A percentile compares a stretch with the other conserved stretches of the same genome.
These are phyloP conservation scores for Cosmia pyralina DNA, from an alignment of 2,888 invertebrate species.

Conservation along the genomic window DNA sequence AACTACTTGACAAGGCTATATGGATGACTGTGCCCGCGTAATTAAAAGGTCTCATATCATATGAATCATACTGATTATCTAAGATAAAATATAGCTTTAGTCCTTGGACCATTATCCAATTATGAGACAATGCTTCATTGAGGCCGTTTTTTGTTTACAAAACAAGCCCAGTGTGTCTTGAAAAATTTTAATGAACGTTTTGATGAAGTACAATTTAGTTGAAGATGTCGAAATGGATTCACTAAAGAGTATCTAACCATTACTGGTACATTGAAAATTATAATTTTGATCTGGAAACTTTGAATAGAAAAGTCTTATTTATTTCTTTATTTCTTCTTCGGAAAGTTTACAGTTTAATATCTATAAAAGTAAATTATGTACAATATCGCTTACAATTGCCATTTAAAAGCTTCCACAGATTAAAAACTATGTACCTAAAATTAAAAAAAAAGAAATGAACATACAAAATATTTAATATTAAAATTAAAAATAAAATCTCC, in stretches of 20 bases:
- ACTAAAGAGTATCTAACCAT: neutral
- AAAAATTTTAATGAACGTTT: neutral
- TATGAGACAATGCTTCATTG: conserved; percentile 17
- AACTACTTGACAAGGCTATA: neutral
- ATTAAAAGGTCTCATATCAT: conserved; percentile 14
- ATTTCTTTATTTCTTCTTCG: no score
- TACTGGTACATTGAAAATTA: neutral
- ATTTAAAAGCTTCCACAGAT: no score
- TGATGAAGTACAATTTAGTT: neutral
- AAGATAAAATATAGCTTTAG: conserved; percentile 12
- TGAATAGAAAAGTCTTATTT: neutral
- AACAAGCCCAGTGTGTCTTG: neutral
- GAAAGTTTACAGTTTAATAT: no score
- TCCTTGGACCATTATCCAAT: conserved; percentile 46
- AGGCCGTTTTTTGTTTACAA: neutral
- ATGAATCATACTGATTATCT: conserved; percentile 48
- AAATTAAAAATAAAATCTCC: no score
- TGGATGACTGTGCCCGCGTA: conserved; percentile 11
- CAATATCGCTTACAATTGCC: no score
- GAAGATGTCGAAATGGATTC: neutral
- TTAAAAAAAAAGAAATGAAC: no score
- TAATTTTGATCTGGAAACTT: neutral
- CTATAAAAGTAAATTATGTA: no score
- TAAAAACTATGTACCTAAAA: no score
- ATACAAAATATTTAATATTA: no score